A percentile compares a stretch with the other conserved stretches of the same genome.
Conservation (phyloP, 2,113 vertebrate genomes). For the Asarcornis scutulata region DNA sequence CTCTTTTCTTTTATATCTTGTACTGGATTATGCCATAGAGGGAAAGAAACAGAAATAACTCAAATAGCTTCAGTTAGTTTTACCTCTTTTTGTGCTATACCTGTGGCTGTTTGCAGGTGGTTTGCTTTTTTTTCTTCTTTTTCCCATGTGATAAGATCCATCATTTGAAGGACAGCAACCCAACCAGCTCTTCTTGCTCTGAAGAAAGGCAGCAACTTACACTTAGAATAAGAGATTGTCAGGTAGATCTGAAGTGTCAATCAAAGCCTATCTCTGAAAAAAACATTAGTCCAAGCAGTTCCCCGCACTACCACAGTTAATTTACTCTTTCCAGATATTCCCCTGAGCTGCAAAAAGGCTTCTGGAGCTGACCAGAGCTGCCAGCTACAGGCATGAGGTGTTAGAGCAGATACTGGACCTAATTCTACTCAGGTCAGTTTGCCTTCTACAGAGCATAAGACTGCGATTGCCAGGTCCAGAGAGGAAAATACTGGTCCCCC, state of each 20-base stretch:
- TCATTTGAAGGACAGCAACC: conserved; percentile 50
- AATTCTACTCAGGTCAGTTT: not conserved
- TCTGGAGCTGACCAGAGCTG: conserved; percentile 14
- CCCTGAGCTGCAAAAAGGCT: conserved; percentile 16
- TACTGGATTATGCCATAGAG: not conserved
- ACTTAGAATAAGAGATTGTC: conserved; percentile 47
- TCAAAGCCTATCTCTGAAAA: conserved; percentile 59
- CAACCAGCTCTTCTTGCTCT: conserved; percentile 32
- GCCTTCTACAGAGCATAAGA: not conserved
- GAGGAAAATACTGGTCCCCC: not conserved
- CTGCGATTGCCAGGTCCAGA: not conserved
- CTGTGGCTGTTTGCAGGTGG: conserved; percentile 4
- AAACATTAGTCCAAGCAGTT: conserved; percentile 41
- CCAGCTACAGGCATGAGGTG: not conserved
- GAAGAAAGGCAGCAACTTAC: conserved; percentile 32
- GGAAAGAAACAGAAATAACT: not conserved
- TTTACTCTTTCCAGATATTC: conserved; percentile 34
- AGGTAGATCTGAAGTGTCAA: conserved; percentile 51
- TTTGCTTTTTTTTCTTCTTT: not conserved
- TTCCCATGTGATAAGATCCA: conserved; percentile 19
- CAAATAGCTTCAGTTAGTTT: not conserved
- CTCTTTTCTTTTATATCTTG: not conserved
- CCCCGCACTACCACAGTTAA: not conserved
- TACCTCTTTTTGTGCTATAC: conserved; percentile 26
- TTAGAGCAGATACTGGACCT: conserved; percentile 2